These are phyloP conservation scores for Crotalus viridis DNA, from an alignment of 2,113 vertebrate genomes.

Conservation along the genomic window DNA sequence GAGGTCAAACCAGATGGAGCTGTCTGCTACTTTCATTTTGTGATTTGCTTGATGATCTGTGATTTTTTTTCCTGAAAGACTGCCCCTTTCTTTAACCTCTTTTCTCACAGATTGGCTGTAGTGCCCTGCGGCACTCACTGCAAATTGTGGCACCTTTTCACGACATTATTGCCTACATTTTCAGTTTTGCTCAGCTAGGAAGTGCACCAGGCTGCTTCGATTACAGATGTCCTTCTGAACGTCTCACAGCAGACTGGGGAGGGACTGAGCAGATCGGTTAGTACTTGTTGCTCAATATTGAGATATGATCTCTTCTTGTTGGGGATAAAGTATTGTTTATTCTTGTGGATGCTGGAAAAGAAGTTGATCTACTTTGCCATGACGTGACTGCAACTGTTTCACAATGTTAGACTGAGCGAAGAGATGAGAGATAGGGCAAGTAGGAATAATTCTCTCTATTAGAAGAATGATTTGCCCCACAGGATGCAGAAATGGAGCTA, in stretches of 20 bases:
- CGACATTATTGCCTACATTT: conserved; percentile 69
- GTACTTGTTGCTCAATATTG: conserved; percentile 27
- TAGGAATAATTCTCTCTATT: not conserved
- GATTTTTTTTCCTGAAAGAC: accelerated
- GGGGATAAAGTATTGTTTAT: not conserved
- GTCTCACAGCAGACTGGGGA: conserved; percentile 67
- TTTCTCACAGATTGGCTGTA: conserved; percentile 45
- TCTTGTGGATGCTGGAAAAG: not conserved
- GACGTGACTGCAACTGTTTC: not conserved
- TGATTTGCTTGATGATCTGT: not conserved
- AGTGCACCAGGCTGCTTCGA: conserved; percentile 47
- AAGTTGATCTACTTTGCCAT: not conserved
- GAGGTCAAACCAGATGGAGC: not conserved
- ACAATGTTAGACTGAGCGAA: not conserved
- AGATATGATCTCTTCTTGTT: not conserved
- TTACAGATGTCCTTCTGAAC: conserved; percentile 46
- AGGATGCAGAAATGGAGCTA: not conserved
- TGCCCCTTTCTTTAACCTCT: not conserved
- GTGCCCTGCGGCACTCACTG: conserved; percentile 67
- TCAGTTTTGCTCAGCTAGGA: conserved; percentile 72
- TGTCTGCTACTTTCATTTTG: not conserved
- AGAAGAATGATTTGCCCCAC: not conserved
- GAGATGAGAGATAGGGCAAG: not conserved
- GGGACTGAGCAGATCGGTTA: conserved; percentile 66
- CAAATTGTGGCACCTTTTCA: conserved; percentile 68